Conservation (phyloP, 1,140 invertebrate genomes). For the Tribolium castaneum region DNA sequence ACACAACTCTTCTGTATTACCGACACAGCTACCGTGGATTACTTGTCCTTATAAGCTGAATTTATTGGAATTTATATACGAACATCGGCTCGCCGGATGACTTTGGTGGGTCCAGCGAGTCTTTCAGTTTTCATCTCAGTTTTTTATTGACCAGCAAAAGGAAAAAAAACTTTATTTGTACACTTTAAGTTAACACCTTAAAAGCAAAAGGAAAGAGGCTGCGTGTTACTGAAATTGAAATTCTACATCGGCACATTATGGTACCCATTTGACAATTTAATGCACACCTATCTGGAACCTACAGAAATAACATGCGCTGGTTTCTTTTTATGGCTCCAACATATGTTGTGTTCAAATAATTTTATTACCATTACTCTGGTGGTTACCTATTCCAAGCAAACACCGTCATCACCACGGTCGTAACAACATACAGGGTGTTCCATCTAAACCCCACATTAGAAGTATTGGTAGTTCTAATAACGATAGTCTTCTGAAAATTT, state of each 20-base stretch:
- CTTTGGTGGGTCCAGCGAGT: constrained; percentile 21
- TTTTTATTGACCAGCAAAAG: background rate
- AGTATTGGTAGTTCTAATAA: too few species aligned
- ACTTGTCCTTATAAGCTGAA: constrained; percentile 52
- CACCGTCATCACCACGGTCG: too few species aligned
- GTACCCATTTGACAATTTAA: background rate
- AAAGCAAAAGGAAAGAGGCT: background rate
- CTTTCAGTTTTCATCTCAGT: constrained; percentile 15
- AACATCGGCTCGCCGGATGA: constrained; percentile 7
- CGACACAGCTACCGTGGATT: constrained; percentile 54
- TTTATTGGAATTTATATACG: constrained; percentile 52
- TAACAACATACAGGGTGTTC: too few species aligned
- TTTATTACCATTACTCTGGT: background rate
- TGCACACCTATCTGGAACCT: background rate
- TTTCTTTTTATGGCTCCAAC: background rate
- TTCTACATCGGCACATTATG: background rate
- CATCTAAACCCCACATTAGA: too few species aligned
- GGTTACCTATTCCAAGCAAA: too few species aligned
- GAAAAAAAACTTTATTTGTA: constrained; percentile 15
- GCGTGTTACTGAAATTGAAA: background rate
- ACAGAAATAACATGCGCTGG: background rate
- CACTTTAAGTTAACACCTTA: constrained; percentile 2
- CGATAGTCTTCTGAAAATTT: too few species aligned
- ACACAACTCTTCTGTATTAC: constrained; percentile 46
- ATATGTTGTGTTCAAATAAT: background rate